A percentile compares a stretch with the other conserved stretches of the same genome.
Conservation (phyloP, 2,888 invertebrate genomes). For the Rutpela maculata region DNA sequence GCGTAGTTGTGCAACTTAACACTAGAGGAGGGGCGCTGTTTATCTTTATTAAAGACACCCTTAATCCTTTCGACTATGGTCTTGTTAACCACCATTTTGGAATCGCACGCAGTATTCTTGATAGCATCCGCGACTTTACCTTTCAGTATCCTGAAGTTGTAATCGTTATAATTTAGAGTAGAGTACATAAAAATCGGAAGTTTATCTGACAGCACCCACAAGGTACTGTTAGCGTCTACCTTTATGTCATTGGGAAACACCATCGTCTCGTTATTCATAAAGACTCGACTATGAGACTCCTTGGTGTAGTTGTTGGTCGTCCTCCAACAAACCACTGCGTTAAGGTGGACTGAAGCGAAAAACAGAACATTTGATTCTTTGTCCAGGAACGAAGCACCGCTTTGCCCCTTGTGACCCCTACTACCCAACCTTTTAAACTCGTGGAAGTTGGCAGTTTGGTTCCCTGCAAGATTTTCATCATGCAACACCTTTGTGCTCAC, state of each 20-base stretch:
- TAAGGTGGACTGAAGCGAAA: slow-evolving; percentile 84
- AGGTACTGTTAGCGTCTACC: slow-evolving; percentile 81
- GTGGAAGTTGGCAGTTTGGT: slow-evolving; percentile 76
- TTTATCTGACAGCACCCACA: slow-evolving; percentile 86
- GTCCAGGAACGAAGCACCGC: slow-evolving; percentile 84
- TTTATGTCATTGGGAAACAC: slow-evolving; percentile 86
- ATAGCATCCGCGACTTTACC: slow-evolving; percentile 83
- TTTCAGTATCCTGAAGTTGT: slow-evolving; percentile 84
- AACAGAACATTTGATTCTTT: slow-evolving; percentile 83
- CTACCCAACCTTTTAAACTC: slow-evolving; percentile 82
- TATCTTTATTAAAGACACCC: slow-evolving; percentile 5
- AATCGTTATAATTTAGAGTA: slow-evolving; percentile 78
- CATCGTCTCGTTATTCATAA: slow-evolving; percentile 83
- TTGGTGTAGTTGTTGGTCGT: slow-evolving; percentile 82
- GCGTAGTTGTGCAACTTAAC: neutral
- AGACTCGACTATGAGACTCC: slow-evolving; percentile 84
- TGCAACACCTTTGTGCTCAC: slow-evolving; percentile 83
- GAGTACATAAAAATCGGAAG: slow-evolving; percentile 84
- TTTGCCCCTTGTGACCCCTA: slow-evolving; percentile 84
- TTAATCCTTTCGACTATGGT: slow-evolving; percentile 22
- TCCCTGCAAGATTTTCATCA: slow-evolving; percentile 75
- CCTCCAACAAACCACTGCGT: slow-evolving; percentile 87
- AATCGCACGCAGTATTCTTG: slow-evolving; percentile 83
- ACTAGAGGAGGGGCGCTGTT: slow-evolving; percentile 12
- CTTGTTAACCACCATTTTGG: slow-evolving; percentile 69